Evolutionary conservation across 37 sponge, comb jelly and placozoan species (phyloP), one percentile per base, ranked within the genome.

Genomic region (Theonella swinhoei): DNA sequence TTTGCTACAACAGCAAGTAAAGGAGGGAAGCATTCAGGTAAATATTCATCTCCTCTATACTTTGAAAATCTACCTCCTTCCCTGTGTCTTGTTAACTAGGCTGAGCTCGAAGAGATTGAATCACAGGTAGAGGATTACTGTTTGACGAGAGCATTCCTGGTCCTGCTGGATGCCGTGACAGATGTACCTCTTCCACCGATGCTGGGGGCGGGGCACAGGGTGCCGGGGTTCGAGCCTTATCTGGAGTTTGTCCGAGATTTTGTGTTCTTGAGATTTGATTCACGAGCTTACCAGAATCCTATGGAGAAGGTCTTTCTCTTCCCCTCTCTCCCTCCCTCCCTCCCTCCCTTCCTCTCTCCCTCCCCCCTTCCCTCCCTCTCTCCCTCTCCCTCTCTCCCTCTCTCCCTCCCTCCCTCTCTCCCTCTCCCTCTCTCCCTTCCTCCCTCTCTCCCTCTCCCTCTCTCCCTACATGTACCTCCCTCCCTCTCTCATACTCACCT

Each of bases 71-170:
- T n/a, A n/a, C 11, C 42, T 70, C 62, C 40, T 58, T 64, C 23
- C 22, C 54, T 47, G 26, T 86, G 5, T 23, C 26, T 26, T 34
- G 72, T 17, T 14, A 47, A 47, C n/a, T 61, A 99, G 99, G 72
- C 92, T 64, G 99, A 99, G 80, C 69, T 99, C 47, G 93, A 95
- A 61, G 97, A 99, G 76, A 88, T 99, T 11, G 99, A 99, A 79
- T 93, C 97, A 8, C 68, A 89, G 72, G 77, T 78, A 8, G 97
- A 93, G 62, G 92, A 92, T 31, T 99, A 99, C 67, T 83, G 90
- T 1, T 91, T 95, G 54, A 97, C 99, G n/a, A 38, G 97, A 43
- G 95, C 91, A 1, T 99, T 99, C 72, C 92, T 99, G 54, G 22
- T 43, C 47, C 83, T 99, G 60, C 89, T 99, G 39, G 83, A 92